A percentile compares a stretch with the other conserved stretches of the same genome.
phyloP scores from a whole-genome alignment of 2,113 vertebrate species.

The Cyanistes caeruleus region DNA sequence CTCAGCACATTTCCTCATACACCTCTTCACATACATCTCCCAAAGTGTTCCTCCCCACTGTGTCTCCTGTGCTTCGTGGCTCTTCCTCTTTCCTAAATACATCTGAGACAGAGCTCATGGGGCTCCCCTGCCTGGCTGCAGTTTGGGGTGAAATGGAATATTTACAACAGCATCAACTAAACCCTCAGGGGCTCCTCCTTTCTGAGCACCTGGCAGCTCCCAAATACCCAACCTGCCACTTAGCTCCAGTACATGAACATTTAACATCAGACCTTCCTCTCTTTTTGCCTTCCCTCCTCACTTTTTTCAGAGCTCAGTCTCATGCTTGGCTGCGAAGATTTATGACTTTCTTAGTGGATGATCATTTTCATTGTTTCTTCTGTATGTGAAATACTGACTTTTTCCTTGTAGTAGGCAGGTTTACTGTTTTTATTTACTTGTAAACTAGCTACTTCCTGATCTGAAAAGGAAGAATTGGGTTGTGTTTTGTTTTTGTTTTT shows the following conservation, averaged over 20 bases:
- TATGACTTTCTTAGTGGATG: not conserved
- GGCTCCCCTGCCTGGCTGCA: not conserved
- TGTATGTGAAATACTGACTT: not conserved
- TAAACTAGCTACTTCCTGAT: not conserved
- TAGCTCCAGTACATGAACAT: not conserved
- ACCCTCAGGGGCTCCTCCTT: not conserved
- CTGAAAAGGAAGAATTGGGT: not conserved
- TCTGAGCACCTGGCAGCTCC: not conserved
- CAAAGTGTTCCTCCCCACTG: accelerated
- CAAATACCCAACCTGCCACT: not conserved
- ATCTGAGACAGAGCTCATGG: accelerated
- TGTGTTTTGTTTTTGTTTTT: not conserved
- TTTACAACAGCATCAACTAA: not conserved
- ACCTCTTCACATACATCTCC: not conserved
- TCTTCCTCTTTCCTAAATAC: not conserved
- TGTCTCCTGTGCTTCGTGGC: accelerated
- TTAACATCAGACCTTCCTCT: not conserved
- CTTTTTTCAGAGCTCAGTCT: not conserved
- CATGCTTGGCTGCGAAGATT: not conserved
- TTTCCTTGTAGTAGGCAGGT: not conserved
- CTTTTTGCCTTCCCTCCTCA: not conserved
- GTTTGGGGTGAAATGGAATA: not conserved
- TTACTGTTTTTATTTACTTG: not conserved
- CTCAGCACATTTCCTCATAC: not conserved
- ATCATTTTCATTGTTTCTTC: not conserved